phyloP scores from a whole-genome alignment of 2,797 vertebrate species.

The Channallabes apus region DNA sequence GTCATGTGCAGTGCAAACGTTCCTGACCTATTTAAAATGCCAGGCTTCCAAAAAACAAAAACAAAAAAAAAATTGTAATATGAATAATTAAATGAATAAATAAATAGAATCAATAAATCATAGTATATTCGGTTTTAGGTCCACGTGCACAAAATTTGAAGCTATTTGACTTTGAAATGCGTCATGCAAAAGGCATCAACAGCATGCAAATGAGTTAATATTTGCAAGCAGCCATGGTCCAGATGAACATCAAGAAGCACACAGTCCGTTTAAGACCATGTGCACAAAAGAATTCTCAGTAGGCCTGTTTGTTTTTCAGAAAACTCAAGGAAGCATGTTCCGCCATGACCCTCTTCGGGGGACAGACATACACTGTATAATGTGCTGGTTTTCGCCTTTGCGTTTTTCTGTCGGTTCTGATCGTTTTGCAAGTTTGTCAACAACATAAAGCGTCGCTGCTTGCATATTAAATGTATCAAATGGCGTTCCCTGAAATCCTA shows the following conservation, averaged over 20 bases:
- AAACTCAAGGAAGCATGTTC: neutral
- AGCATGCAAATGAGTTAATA: conserved; percentile 14
- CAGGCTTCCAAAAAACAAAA: neutral
- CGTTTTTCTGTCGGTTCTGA: neutral
- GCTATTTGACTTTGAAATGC: conserved; percentile 21
- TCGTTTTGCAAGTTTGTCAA: neutral
- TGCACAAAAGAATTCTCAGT: neutral
- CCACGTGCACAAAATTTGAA: neutral
- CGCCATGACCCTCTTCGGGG: neutral
- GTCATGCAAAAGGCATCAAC: neutral
- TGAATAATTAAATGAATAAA: too few species aligned
- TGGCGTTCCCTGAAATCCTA: conserved; percentile 1
- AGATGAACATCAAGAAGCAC: neutral
- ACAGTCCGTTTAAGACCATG: conserved; percentile 18
- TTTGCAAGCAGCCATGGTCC: neutral
- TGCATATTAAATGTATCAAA: neutral
- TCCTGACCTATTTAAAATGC: conserved; percentile 24
- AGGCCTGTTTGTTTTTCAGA: conserved; percentile 8
- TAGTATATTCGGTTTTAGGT: neutral
- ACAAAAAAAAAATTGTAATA: neutral
- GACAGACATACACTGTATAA: neutral
- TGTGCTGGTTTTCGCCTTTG: neutral
- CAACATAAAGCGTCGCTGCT: neutral
- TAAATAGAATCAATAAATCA: neutral
- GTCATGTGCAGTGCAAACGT: conserved; percentile 27